Percentiles rank a stretch among this genome's conserved stretches.
Evolutionary conservation across 2,113 vertebrate genomes (phyloP).

Genomic region (Romanogobio albipinnatus): DNA sequence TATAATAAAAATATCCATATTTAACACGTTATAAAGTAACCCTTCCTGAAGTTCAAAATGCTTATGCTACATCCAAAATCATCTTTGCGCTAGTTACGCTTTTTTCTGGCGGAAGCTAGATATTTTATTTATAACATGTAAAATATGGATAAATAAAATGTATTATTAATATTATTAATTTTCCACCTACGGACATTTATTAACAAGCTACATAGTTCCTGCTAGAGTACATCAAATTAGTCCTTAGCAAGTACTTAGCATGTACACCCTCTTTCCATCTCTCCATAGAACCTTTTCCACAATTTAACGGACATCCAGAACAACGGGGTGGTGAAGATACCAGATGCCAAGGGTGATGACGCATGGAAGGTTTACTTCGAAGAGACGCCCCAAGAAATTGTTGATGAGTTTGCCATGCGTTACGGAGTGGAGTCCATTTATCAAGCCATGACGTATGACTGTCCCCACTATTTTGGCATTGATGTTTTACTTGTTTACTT

Average conservation of each 20-base stretch:
- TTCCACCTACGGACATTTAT: background rate
- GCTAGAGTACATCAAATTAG: background rate
- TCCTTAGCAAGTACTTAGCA: background rate
- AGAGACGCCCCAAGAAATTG: constrained; percentile 96
- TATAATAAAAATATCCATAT: too few relatives aligned
- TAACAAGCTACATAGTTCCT: background rate
- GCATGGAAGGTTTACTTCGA: constrained; percentile 99
- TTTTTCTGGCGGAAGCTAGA: too few relatives aligned
- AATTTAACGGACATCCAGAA: constrained; percentile 97
- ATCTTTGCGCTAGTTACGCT: too few relatives aligned
- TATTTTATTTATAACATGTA: too few relatives aligned
- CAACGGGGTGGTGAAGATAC: constrained; percentile 95
- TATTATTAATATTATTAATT: too few relatives aligned
- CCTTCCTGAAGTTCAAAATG: too few relatives aligned
- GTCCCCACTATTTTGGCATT: background rate
- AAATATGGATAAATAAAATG: too few relatives aligned
- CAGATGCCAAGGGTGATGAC: constrained; percentile 94
- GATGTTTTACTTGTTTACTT: background rate
- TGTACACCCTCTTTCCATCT: background rate
- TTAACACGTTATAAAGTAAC: too few relatives aligned
- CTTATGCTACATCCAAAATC: too few relatives aligned
- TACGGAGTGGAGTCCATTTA: constrained; percentile 99
- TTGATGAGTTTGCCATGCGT: constrained; percentile 98
- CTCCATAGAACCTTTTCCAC: constrained; percentile 92
- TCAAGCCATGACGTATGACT: constrained; percentile 97